A percentile compares a stretch with the other conserved stretches of the same genome.
These are phyloP conservation scores for Teleiodes luculella DNA, from an alignment of 2,888 invertebrate species.

Conservation along the genomic window DNA sequence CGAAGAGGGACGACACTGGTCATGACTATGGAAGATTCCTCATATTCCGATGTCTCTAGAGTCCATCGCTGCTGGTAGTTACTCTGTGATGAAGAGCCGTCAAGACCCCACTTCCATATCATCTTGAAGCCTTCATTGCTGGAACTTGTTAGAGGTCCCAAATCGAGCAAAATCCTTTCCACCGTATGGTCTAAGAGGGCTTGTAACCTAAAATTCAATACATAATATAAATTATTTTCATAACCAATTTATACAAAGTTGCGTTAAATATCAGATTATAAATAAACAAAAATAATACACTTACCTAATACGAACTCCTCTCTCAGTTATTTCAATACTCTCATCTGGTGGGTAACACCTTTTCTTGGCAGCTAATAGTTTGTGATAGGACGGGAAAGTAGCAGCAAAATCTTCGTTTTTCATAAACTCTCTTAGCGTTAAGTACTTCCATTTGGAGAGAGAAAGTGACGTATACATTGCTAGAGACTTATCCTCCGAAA, in stretches of 20 bases:
- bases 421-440: not conserved
- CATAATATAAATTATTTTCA: not conserved
- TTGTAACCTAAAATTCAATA: slow-evolving; percentile 1
- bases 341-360: not conserved
- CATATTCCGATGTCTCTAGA: too few species aligned
- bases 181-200: slow-evolving; percentile 4
- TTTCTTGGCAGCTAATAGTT: slow-evolving; percentile 4
- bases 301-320: not conserved
- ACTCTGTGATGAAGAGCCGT: slow-evolving; percentile 12
- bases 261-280: too few species aligned
- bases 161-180: not conserved
- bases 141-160: slow-evolving; percentile 3
- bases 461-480: slow-evolving; percentile 1
- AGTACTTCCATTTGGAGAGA: slow-evolving; percentile 7
- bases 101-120: slow-evolving; percentile 10
- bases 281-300: too few species aligned
- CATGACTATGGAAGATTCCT: not conserved
- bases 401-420: not conserved
- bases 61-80: slow-evolving; percentile 9
- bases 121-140: slow-evolving; percentile 5
- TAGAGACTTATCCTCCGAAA: too few species aligned
- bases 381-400: slow-evolving; percentile 4
- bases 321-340: slow-evolving; percentile 4
- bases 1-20: not conserved
- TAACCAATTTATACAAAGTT: not conserved